Base-by-base conservation (phyloP, 2,113 vertebrate genomes). In the Agapornis roseicollis region DNA sequence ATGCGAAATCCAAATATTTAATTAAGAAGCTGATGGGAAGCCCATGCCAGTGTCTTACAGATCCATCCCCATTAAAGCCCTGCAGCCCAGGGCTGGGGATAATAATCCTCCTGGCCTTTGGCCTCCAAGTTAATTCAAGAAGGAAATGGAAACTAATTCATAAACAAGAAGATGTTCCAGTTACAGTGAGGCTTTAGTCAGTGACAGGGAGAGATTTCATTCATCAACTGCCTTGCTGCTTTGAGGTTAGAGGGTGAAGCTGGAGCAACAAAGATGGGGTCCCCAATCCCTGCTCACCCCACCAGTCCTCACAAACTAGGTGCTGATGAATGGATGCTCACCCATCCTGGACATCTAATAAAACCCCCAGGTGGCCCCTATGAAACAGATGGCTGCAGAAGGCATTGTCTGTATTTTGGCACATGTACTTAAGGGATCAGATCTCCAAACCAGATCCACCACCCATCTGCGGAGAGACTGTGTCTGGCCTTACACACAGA, bases 61-160 rank as follows among this genome's bases (percentile, higher is more conserved):
- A 65, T 63, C 85, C 64, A 35, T 31, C 70, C 77, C 4, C 4
- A 0, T 85, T 74, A 84, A 87, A 58, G 41, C 61, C 20, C 18
- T 0, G 0, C 28, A 87, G 85, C 74, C 64, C 6, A 1, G 39
- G 70, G 28, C 79, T 84, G 86, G 80, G 81, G 52, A 46, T 72
- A 80, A 76, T 25, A 72, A 72, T 35, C 56, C 78, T 85, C 60
- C 83, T 22, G 5, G 74, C 68, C 81, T 66, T 85, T 9, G 4
- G 56, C 46, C 81, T 78, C 89, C 0, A 0, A 86, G 76, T 25
- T 85, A 64, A 80, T 63, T 93, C 78, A 76, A 52, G 86, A 81
- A 89, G 69, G 70, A 94, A 88, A 73, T 17, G 23, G 72, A n/a
- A 95, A 84, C 85, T 60, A 81, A 94, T 84, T 73, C 85, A 88